Conservation (phyloP, 2,113 vertebrate genomes). For the Neofelis nebulosa region DNA sequence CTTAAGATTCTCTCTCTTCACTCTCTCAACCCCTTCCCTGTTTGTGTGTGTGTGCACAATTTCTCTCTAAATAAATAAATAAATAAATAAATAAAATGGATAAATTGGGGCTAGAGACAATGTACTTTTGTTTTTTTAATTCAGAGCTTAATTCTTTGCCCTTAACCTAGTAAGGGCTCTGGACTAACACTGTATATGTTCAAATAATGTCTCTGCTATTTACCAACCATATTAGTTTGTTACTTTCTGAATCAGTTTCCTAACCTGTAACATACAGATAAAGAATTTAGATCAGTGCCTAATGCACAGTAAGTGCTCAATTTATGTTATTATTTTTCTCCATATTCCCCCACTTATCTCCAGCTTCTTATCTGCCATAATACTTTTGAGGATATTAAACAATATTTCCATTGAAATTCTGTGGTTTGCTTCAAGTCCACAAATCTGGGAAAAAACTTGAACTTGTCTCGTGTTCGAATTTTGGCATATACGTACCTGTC, state of each 20-base stretch:
- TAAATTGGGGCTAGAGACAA: not conserved
- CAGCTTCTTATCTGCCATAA: not conserved
- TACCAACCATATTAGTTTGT: not conserved
- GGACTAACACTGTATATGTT: not conserved
- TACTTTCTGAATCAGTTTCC: not conserved
- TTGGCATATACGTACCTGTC: not conserved
- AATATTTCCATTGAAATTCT: not conserved
- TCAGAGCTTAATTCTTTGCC: not conserved
- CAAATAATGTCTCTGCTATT: not conserved
- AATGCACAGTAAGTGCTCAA: not conserved
- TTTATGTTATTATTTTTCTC: constrained; percentile 8
- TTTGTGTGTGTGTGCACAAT: no score
- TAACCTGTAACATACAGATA: not conserved
- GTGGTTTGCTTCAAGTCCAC: not conserved
- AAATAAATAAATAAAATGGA: no score
- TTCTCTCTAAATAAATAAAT: no score
- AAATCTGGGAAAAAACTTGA: not conserved
- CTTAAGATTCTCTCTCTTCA: no score
- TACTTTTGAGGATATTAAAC: not conserved
- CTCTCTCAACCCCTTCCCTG: no score
- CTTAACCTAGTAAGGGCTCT: constrained; percentile 1
- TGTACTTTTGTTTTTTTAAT: not conserved
- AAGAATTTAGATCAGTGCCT: not conserved
- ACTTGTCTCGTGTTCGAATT: not conserved
- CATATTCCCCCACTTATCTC: not conserved